Base-by-base conservation (phyloP, 2,797 vertebrate genomes). In the Chelon labrosus region DNA sequence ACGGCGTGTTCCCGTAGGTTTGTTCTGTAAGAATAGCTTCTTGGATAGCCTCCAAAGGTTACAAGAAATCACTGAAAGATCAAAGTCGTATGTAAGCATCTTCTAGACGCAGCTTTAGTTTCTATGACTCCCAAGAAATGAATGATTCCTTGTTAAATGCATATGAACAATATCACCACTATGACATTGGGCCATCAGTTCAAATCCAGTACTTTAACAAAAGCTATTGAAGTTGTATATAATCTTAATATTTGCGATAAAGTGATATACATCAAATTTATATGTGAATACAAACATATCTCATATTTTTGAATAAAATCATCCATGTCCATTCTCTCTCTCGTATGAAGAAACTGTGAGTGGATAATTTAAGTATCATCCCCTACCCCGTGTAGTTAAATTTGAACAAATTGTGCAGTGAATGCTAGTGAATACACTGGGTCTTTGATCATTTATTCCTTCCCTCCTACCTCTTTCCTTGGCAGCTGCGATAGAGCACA, bases 371-470 rank as follows among this genome's bases (percentile, higher is more conserved):
- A 19, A 31, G 22, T 22, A 59, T 42, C 54, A 60, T 65, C 54
- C 64, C 50, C 58, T 44, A 44, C 22, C 39, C 37, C 44, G 41
- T 58, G 65, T 77, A 47, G 58, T 77, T 81, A 80, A 80, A 80
- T 75, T 39, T 79, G 72, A 67, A 84, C 81, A 84, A 86, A 82
- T 66, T 84, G 78, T 68, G 44, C 61, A 66, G 16, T 77, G 70
- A 79, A 77, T 82, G 51, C 74, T 78, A 73, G 78, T 77, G 70
- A 77, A 79, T 56, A 74, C 49, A 20, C 16, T 13, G 52, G 31
- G 39, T 55, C 73, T 82, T 77, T 86, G 81, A 86, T 79, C 75
- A 79, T 82, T 75, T 69, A 82, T 84, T 77, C 72, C 50, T 66
- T 50, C 60, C 82, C 76, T 87, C 76, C 76, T 66, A 80, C 79